phyloP scores from a whole-genome alignment of 1,140 invertebrate species.

The Sminthurides bifidus region DNA sequence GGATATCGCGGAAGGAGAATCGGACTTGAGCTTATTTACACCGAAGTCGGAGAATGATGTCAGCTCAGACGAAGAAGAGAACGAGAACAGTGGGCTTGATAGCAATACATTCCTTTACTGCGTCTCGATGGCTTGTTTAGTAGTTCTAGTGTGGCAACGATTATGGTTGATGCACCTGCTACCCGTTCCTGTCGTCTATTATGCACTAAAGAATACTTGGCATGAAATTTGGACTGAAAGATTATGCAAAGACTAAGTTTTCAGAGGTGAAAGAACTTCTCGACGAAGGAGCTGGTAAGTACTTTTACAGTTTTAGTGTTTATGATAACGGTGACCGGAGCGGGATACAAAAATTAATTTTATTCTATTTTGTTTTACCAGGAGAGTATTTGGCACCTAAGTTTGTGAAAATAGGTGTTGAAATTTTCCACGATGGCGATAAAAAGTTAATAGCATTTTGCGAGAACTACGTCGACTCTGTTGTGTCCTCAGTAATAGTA shows the following conservation, averaged over 20 bases:
- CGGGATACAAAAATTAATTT: too few species aligned
- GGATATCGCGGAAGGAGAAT: background rate
- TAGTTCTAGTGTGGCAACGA: conserved; percentile 58
- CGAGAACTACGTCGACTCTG: conserved; percentile 49
- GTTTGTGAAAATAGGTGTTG: conserved; percentile 13
- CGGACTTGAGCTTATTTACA: conserved; percentile 13
- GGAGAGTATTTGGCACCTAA: too few species aligned
- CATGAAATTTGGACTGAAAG: conserved; percentile 4
- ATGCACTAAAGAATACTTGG: conserved; percentile 33
- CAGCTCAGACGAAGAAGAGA: too few species aligned
- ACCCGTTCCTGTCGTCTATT: conserved; percentile 51
- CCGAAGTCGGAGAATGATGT: conserved; percentile 25
- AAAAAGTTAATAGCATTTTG: conserved; percentile 47
- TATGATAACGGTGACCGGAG: too few species aligned
- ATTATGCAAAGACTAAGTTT: too few species aligned
- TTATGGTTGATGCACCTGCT: conserved; percentile 55
- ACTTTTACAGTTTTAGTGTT: too few species aligned
- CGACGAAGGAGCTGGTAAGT: too few species aligned
- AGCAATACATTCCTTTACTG: conserved; percentile 53
- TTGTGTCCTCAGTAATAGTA: conserved; percentile 49
- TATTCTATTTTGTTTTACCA: too few species aligned
- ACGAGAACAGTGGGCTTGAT: conserved; percentile 34
- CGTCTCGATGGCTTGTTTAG: conserved; percentile 52
- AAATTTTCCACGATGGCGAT: conserved; percentile 36
- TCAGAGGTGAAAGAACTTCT: too few species aligned